Evolutionary conservation across 2,797 vertebrate genomes (phyloP), one percentile per base, ranked within the genome.

Genomic region (Nothura maculosa): DNA sequence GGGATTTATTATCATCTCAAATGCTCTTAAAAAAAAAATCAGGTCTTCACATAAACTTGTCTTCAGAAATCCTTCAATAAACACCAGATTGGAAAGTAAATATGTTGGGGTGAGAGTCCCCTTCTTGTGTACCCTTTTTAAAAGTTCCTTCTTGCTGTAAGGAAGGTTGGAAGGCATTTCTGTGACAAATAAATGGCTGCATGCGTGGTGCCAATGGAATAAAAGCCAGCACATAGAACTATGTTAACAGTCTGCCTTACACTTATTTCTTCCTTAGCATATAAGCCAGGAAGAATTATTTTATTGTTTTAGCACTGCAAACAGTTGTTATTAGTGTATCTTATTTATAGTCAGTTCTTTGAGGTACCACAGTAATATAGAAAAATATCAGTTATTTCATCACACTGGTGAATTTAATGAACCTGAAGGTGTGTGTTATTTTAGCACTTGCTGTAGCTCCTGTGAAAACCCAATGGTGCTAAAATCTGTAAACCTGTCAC

Each of bases 361-460:
- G 97, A 97, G 88, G 95, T 93, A 97, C 96, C 96, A 95, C 91
- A 97, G 97, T 96, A 98, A 98, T 98, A 96, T 40, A 97, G 97
- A 94, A 96, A 98, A 98, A 98, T 98, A 98, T 98, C 98, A 96
- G 96, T 98, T 97, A 97, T 98, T 98, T 98, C 97, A 97, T 98
- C 97, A 97, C 96, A 96, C 87, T 97, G 97, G 97, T 97, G 97
- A 98, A 98, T 98, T 98, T 98, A 98, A 98, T 98, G 97, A 98
- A 98, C 98, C 98, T 98, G 98, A 98, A 99, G 98, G 98, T 99
- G 98, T 98, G 98, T 98, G 98, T 98, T 98, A 98, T 99, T 99
- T 98, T 99, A 98, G 98, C 98, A 98, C 98, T 98, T 98, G 97
- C 97, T 96, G 94, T 92, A 97, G 98, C 97, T 98, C 98, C 97